Conservation (phyloP, 2,888 invertebrate genomes). For the Entomobrya multifasciata region DNA sequence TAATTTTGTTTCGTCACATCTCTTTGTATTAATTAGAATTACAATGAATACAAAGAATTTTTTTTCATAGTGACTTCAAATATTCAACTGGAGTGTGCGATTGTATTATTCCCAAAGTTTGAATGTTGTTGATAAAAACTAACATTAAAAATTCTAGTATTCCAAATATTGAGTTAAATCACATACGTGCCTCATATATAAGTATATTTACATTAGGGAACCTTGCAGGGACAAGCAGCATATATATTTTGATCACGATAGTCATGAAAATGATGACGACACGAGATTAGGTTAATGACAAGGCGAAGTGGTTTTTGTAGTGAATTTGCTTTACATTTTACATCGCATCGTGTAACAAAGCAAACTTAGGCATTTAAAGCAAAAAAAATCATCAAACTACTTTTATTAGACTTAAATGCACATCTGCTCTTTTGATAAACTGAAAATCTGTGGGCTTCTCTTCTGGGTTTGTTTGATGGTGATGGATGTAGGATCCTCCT, state of each 20-base stretch:
- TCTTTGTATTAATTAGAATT: too few relatives aligned
- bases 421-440: neutral
- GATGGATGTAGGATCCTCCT: conserved; percentile 14
- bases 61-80: conserved; percentile 19
- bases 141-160: too few relatives aligned
- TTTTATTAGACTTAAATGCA: conserved; percentile 23
- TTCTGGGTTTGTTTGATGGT: neutral
- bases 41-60: too few relatives aligned
- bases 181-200: too few relatives aligned
- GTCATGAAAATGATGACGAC: conserved; percentile 32
- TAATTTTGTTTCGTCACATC: too few relatives aligned
- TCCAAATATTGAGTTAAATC: too few relatives aligned
- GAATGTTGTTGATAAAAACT: too few relatives aligned
- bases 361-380: neutral
- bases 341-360: too few relatives aligned
- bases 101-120: too few relatives aligned
- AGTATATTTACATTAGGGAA: conserved; percentile 29
- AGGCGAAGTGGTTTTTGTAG: conserved; percentile 51
- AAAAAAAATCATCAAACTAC: conserved; percentile 8
- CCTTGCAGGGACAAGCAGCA: conserved; percentile 53
- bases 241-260: neutral
- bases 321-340: neutral
- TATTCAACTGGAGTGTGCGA: too few relatives aligned
- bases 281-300: conserved; percentile 66
- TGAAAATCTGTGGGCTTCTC: too few relatives aligned